Evolutionary conservation across 2,888 invertebrate species (phyloP).

Genomic region (Tolmerus cingulatus): DNA sequence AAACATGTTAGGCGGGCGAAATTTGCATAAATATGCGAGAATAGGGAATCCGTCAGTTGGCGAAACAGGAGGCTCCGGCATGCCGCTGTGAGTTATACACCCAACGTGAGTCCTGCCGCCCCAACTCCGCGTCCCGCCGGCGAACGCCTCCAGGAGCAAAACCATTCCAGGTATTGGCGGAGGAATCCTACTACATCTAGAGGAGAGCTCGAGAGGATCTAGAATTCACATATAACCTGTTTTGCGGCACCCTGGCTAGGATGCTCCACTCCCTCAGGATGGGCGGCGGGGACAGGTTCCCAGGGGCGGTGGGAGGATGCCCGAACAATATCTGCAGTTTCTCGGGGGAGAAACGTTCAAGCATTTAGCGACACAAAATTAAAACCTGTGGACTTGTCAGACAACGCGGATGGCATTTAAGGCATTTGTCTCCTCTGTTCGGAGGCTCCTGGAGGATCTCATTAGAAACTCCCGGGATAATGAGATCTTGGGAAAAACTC

Average conservation of each 20-base stretch:
- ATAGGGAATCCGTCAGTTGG: conserved; percentile 33
- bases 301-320: neutral
- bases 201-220: neutral
- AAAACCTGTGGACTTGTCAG: neutral
- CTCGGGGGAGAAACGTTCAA: neutral
- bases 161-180: neutral
- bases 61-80: conserved; percentile 21
- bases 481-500: neutral
- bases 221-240: neutral
- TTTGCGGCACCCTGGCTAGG: neutral
- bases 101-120: neutral
- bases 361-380: neutral
- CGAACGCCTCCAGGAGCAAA: neutral
- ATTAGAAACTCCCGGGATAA: neutral
- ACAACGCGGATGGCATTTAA: neutral
- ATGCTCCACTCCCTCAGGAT: neutral
- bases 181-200: neutral
- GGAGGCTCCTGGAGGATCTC: neutral
- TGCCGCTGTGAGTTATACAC: neutral
- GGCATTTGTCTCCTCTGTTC: neutral
- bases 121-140: neutral
- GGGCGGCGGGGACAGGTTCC: neutral
- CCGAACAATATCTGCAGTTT: neutral
- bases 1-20: conserved; percentile 24
- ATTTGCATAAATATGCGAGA: conserved; percentile 39